Evolutionary conservation across 1,140 invertebrate species (phyloP).

Genomic region (Parapsyche elsis): DNA sequence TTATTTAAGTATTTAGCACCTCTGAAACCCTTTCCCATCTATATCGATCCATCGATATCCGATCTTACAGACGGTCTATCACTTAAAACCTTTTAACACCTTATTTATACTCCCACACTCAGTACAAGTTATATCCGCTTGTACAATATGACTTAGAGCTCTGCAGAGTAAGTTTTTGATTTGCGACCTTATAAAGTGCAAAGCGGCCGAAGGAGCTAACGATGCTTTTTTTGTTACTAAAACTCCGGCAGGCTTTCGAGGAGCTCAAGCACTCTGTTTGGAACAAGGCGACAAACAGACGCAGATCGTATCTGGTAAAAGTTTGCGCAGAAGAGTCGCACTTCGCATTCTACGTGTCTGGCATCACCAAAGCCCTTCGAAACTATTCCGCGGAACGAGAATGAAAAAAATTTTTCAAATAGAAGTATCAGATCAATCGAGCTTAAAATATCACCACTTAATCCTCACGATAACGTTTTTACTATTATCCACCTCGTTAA

Average conservation of each 20-base stretch:
- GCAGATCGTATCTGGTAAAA: not conserved
- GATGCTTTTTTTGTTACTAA: not conserved
- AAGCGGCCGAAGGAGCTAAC: not conserved
- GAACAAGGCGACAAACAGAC: constrained; percentile 18
- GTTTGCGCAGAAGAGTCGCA: not conserved
- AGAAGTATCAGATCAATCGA: not conserved
- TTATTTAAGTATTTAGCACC: constrained; percentile 2
- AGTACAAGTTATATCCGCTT: not conserved
- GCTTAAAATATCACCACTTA: not conserved
- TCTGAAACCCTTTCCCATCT: constrained; percentile 14
- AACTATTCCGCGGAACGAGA: not conserved
- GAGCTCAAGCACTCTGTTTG: not conserved
- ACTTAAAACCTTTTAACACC: constrained; percentile 10
- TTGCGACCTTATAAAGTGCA: not conserved
- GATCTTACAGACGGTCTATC: constrained; percentile 9
- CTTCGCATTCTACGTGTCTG: not conserved
- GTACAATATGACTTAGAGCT: not conserved
- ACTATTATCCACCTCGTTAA: too few species aligned
- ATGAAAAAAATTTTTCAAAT: constrained; percentile 10
- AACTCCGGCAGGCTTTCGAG: not conserved
- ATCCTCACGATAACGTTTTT: not conserved
- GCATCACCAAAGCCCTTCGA: not conserved
- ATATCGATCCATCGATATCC: too few species aligned
- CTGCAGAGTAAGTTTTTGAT: not conserved
- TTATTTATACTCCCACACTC: not conserved